Evolutionary conservation across 2,113 vertebrate genomes (phyloP).

Genomic region (Nematolebias whitei): DNA sequence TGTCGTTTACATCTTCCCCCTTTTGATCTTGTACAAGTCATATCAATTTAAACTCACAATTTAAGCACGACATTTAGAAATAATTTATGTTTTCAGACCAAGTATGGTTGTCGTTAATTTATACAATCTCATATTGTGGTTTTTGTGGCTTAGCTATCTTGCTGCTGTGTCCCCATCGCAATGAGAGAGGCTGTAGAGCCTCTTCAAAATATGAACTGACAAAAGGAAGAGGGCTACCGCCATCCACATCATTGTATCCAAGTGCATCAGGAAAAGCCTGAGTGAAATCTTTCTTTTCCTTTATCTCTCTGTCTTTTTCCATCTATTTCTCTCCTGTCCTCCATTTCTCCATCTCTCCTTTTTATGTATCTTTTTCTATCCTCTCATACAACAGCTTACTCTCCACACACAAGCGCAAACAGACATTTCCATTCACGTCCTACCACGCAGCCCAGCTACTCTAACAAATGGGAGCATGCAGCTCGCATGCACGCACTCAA

Average conservation of each 20-base stretch:
- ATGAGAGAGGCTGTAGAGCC: slow-evolving; percentile 66
- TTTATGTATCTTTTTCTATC: slow-evolving; percentile 21
- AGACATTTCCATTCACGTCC: slow-evolving; percentile 76
- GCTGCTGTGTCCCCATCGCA: slow-evolving; percentile 38
- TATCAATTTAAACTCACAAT: slow-evolving; percentile 38
- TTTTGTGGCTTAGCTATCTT: slow-evolving; percentile 42
- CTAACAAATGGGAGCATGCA: slow-evolving; percentile 75
- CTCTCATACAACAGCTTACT: slow-evolving; percentile 66
- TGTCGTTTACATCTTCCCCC: slow-evolving; percentile 53
- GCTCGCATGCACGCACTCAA: slow-evolving; percentile 76
- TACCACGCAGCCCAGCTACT: slow-evolving; percentile 65
- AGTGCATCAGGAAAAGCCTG: slow-evolving; percentile 63
- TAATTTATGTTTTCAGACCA: slow-evolving; percentile 9
- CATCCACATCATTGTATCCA: slow-evolving; percentile 66
- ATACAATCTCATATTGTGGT: slow-evolving; percentile 31
- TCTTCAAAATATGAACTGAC: slow-evolving; percentile 76
- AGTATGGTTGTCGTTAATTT: slow-evolving; percentile 26
- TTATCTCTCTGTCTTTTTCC: slow-evolving; percentile 53
- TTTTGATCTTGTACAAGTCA: slow-evolving; percentile 54
- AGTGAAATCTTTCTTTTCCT: slow-evolving; percentile 60
- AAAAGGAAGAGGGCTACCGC: slow-evolving; percentile 64
- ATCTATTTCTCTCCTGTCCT: slow-evolving; percentile 41
- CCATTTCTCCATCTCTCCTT: slow-evolving; percentile 46
- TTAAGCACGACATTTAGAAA: slow-evolving; percentile 31
- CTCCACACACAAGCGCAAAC: slow-evolving; percentile 70